Percentiles rank a stretch among this genome's conserved stretches.
These are phyloP conservation scores for Diploscapter pachys DNA, from an alignment of 1,140 invertebrate species.

Conservation along the genomic window DNA sequence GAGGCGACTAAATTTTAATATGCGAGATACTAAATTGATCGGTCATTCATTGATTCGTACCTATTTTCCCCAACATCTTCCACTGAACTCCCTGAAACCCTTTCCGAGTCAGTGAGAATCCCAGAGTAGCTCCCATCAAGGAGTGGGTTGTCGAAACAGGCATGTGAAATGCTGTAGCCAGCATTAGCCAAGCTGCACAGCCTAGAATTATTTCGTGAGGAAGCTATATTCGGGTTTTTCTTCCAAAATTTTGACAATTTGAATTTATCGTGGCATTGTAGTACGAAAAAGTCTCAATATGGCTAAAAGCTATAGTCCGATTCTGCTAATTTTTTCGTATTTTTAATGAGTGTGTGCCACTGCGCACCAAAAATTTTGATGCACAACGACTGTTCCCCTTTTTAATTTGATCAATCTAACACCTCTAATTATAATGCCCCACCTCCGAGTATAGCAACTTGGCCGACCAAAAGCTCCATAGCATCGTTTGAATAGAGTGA, in stretches of 20 bases:
- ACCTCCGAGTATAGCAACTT: slow-evolving; percentile 66
- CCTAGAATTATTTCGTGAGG: background rate
- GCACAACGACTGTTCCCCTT: too few species aligned
- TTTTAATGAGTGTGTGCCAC: too few species aligned
- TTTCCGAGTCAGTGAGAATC: slow-evolving; percentile 84
- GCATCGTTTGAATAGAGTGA: slow-evolving; percentile 76
- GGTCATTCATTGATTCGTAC: background rate
- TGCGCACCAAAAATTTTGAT: too few species aligned
- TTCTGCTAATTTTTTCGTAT: too few species aligned
- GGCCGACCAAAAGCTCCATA: slow-evolving; percentile 81
- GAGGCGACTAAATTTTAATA: slow-evolving; percentile 64
- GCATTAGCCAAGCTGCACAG: slow-evolving; percentile 78
- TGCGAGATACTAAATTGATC: background rate
- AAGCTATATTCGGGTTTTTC: background rate
- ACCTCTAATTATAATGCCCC: slow-evolving; percentile 65
- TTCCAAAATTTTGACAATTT: too few species aligned
- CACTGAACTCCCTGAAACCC: slow-evolving; percentile 80
- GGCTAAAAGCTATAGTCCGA: too few species aligned
- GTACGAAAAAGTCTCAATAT: too few species aligned
- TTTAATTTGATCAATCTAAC: background rate
- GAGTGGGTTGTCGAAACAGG: slow-evolving; percentile 91
- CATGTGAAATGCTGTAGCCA: slow-evolving; percentile 84
- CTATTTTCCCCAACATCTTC: slow-evolving; percentile 74
- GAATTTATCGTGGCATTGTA: too few species aligned
- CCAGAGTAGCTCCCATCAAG: slow-evolving; percentile 92